Conservation (phyloP, 2,797 vertebrate genomes). For the Gallinago nigripennis region DNA sequence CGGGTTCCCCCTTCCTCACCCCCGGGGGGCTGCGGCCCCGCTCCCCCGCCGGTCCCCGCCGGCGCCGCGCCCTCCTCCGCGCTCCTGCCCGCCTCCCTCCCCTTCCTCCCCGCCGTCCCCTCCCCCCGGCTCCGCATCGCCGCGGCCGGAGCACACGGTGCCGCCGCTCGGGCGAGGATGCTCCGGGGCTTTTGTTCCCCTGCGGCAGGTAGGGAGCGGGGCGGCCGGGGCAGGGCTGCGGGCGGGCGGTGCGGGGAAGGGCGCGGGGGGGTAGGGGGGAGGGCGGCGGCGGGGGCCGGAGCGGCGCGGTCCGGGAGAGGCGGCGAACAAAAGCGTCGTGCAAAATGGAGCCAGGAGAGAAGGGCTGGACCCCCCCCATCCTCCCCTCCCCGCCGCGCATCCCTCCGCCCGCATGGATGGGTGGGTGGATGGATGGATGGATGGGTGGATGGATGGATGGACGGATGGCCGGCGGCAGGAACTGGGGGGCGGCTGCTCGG, state of each 20-base stretch:
- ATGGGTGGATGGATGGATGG: background rate
- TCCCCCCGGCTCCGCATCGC: slow-evolving; percentile 11
- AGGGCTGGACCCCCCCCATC: slow-evolving; percentile 10
- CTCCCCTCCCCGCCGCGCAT: background rate
- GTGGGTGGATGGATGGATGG: background rate
- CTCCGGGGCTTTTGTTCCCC: slow-evolving; percentile 71
- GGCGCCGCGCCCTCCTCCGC: slow-evolving; percentile 28
- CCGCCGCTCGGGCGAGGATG: slow-evolving; percentile 31
- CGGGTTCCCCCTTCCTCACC: background rate
- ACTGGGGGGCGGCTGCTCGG: background rate
- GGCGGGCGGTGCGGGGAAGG: background rate
- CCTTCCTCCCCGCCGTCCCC: background rate
- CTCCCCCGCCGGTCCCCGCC: slow-evolving; percentile 1
- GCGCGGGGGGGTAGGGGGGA: background rate
- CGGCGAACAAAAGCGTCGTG: slow-evolving; percentile 53
- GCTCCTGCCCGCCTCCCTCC: slow-evolving; percentile 31
- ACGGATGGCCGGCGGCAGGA: background rate
- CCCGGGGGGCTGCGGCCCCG: background rate
- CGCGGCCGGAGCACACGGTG: slow-evolving; percentile 23
- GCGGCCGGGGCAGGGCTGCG: background rate
- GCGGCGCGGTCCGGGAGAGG: background rate
- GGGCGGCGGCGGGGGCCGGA: background rate
- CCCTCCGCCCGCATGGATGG: background rate
- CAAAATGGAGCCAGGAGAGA: slow-evolving; percentile 58
- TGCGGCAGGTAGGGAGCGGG: slow-evolving; percentile 59